Evolutionary conservation across 2,113 vertebrate genomes (phyloP), one percentile per base, ranked within the genome.

Genomic region (Abramis brama): DNA sequence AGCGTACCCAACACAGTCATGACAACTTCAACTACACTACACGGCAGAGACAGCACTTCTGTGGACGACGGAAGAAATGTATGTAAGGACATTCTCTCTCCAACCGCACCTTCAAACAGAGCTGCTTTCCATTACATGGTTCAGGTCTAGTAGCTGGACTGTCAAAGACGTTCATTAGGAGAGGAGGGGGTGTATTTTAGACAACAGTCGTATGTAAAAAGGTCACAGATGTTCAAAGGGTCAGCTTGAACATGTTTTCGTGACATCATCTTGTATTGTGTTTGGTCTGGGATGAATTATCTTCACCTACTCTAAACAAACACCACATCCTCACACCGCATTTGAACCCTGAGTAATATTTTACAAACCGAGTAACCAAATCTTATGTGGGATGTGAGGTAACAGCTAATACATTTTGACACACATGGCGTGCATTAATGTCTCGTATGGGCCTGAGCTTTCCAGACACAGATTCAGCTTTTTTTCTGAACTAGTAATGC

Each of bases 51-150:
- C 96, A 94, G 60, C 97, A 97, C 90, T 97, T 95, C 94, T 97
- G 97, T 33, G 97, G 97, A 90, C 96, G 95, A 92, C 93, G 96
- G 94, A 97, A 96, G 95, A 97, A 97, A 97, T 97, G 97, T 97
- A 97, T 94, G 96, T 97, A 96, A 96, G 96, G 94, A 89, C 82
- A 84, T 87, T 92, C 88, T 87, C 62, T 73, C 89, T 85, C 30
- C 78, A 43, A 68, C 43, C 36, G 27, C 70, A 10, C 33, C 55
- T 73, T 36, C 50, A 52, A 6, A 57, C 23, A 47, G 25, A 30
- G 33, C 13, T 78, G 60, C 15, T 78, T 66, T 68, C 30, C 13
- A 78, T 85, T 27, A 68, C 6, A 85, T 43, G 55, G 33, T 39
- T 57, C 55, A 57, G 7, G 19, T 57, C 19, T 57, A 21, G 55